phyloP scores from a whole-genome alignment of 2,797 vertebrate genomes.

The Alouatta caraya region DNA sequence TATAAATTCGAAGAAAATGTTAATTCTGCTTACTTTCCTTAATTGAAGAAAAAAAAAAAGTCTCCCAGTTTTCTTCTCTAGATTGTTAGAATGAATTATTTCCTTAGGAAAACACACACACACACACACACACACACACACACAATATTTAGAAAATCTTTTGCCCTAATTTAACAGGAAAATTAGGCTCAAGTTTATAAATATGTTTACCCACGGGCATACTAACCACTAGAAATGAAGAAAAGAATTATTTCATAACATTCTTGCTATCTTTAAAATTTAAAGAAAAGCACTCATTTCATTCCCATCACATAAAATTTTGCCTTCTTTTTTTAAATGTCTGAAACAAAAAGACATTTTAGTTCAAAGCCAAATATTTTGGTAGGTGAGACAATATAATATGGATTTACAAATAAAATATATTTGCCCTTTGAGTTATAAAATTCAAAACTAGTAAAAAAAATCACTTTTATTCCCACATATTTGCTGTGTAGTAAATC shows the following conservation, averaged over 20 bases:
- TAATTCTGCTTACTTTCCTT: not conserved
- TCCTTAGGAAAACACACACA: not conserved
- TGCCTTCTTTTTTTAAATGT: not conserved
- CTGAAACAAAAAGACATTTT: slow-evolving; percentile 26
- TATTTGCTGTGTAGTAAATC: not conserved
- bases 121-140: not conserved
- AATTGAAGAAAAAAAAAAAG: not conserved
- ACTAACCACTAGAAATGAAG: not conserved
- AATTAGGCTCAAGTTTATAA: not conserved
- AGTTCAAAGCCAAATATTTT: slow-evolving; percentile 36
- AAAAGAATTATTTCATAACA: not conserved
- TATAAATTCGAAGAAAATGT: not conserved
- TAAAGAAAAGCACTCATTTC: not conserved
- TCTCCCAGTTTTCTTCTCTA: not conserved
- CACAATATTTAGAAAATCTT: not conserved
- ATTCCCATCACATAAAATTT: not conserved
- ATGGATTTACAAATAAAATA: not conserved
- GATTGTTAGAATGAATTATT: not conserved
- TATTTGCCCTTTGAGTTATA: not conserved
- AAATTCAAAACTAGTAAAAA: slow-evolving; percentile 4
- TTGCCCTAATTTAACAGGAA: not conserved
- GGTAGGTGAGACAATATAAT: not conserved
- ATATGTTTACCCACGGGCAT: not conserved
- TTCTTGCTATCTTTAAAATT: slow-evolving; percentile 17
- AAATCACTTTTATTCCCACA: not conserved